A percentile compares a stretch with the other conserved stretches of the same genome.
phyloP scores from a whole-genome alignment of 30 jellyfish, hydroid and myxozoan genomes.

The Chrysaora quinquecirrha region DNA sequence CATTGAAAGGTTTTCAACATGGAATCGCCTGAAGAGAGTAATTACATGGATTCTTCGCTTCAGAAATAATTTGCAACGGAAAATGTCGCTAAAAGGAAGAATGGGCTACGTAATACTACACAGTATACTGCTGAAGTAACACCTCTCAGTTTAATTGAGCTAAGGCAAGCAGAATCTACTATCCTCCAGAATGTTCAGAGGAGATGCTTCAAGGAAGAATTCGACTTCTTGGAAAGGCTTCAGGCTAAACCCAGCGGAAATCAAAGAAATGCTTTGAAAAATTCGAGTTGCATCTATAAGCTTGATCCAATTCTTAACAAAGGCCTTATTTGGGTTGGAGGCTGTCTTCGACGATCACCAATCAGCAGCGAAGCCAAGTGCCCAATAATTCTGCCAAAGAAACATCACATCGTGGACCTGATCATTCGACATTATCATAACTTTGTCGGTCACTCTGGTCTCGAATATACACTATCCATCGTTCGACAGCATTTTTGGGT shows the following conservation, averaged over 20 bases:
- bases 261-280: neutral
- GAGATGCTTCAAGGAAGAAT: neutral
- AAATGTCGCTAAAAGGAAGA: too few relatives aligned
- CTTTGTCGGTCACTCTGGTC: neutral
- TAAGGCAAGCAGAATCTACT: neutral
- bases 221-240: neutral
- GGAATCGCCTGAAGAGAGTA: neutral
- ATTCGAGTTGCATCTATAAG: neutral
- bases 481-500: neutral
- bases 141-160: neutral
- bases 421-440: neutral
- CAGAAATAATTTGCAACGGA: neutral
- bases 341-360: neutral
- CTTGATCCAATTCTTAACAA: neutral
- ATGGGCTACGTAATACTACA: too few relatives aligned
- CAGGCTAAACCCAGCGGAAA: neutral
- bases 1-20: neutral
- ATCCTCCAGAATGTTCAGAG: neutral
- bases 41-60: neutral
- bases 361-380: neutral
- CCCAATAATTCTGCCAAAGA: neutral
- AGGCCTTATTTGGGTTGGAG: neutral
- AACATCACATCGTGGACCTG: neutral
- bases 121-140: neutral
- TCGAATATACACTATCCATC: neutral